phyloP scores from a whole-genome alignment of 2,888 invertebrate genomes.

The Lamellibrachia columna region DNA sequence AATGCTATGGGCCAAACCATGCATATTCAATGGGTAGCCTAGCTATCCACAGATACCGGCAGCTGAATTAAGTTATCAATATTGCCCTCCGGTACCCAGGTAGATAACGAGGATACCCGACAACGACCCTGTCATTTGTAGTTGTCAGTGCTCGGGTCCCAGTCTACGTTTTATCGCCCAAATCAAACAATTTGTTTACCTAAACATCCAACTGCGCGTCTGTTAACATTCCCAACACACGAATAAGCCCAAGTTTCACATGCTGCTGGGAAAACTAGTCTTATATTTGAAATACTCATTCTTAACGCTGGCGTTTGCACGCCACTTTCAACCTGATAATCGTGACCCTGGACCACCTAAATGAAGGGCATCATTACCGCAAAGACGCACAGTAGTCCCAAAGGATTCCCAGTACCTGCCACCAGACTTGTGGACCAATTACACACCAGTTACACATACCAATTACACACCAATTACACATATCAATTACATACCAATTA shows the following conservation, averaged over 20 bases:
- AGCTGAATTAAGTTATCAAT: too few species aligned
- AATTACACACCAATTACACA: too few species aligned
- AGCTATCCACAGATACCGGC: too few species aligned
- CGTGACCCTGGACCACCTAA: conserved; percentile 16
- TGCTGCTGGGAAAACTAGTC: conserved; percentile 28
- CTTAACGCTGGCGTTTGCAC: neutral
- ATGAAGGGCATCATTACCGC: neutral
- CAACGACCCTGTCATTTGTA: too few species aligned
- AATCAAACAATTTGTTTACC: neutral
- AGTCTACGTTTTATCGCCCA: neutral
- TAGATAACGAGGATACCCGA: too few species aligned
- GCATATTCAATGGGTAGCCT: too few species aligned
- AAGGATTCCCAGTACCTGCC: neutral
- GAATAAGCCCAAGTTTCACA: conserved; percentile 28
- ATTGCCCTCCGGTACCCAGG: too few species aligned
- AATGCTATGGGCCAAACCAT: too few species aligned
- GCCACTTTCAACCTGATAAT: neutral
- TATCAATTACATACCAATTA: too few species aligned
- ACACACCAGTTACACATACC: too few species aligned
- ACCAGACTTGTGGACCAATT: too few species aligned
- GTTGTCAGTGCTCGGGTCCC: too few species aligned
- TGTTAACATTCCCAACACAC: conserved; percentile 17
- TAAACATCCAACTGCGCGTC: neutral
- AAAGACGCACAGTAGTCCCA: neutral
- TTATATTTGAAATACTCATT: conserved; percentile 25